Evolutionary conservation across 2,113 vertebrate genomes (phyloP).

Genomic region (Phylloscopus whistleri): DNA sequence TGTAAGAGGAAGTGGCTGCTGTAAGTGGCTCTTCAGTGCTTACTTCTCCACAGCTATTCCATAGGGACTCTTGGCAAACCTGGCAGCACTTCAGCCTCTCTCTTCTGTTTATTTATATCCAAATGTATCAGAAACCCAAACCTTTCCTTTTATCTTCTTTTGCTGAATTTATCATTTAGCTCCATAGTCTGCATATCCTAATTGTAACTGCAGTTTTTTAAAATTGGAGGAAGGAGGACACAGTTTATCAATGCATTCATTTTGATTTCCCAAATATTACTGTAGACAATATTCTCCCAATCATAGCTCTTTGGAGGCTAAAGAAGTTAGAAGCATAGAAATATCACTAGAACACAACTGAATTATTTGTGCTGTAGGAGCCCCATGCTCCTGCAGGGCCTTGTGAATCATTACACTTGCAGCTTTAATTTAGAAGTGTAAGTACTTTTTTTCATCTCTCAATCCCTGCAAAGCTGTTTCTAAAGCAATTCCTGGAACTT

Average conservation of each 20-base stretch:
- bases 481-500: not conserved
- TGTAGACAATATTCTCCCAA: not conserved
- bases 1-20: not conserved
- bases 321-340: not conserved
- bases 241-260: not conserved
- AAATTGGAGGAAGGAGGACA: not conserved
- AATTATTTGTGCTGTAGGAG: not conserved
- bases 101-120: not conserved
- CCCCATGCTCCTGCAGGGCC: not conserved
- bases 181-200: accelerated
- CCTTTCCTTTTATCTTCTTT: not conserved
- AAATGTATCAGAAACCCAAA: not conserved
- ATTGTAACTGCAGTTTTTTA: not conserved
- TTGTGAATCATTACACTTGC: not conserved
- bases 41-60: not conserved
- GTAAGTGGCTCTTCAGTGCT: not conserved
- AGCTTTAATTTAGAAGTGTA: not conserved
- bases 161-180: not conserved
- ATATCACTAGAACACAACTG: not conserved
- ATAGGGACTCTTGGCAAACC: not conserved
- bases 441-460: not conserved
- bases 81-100: not conserved
- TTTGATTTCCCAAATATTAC: not conserved
- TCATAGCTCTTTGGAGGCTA: not conserved
- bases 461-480: not conserved